Evolutionary conservation across 2,797 vertebrate genomes (phyloP).

Genomic region (Sebastes matsubarae): DNA sequence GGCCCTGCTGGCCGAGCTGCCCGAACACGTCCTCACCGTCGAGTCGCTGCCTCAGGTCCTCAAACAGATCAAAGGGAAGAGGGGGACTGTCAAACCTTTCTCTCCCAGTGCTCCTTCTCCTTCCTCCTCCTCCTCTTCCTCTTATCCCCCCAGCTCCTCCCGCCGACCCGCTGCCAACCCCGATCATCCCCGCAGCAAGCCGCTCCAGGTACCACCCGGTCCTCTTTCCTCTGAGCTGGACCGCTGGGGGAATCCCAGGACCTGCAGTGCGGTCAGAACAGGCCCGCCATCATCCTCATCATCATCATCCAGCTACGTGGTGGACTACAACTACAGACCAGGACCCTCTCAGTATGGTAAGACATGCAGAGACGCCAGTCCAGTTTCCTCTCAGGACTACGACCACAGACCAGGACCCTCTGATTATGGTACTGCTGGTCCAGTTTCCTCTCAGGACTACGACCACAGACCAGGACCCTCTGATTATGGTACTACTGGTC

Average conservation of each 20-base stretch:
- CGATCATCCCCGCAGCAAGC: slow-evolving; percentile 13
- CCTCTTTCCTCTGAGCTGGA: slow-evolving; percentile 45
- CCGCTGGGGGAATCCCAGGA: slow-evolving; percentile 46
- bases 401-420: not conserved
- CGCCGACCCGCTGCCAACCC: not conserved
- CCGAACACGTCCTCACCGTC: slow-evolving; percentile 76
- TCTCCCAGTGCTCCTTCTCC: not conserved
- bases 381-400: not conserved
- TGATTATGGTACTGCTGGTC: not conserved
- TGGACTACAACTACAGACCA: slow-evolving; percentile 55
- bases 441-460: not conserved
- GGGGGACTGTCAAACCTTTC: not conserved
- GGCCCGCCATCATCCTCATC: not conserved
- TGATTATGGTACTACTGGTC: not conserved
- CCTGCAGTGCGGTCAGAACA: not conserved
- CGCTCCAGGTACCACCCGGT: not conserved
- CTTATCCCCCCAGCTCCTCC: slow-evolving; percentile 19
- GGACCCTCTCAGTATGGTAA: slow-evolving; percentile 4
- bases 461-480: not conserved
- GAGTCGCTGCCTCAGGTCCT: slow-evolving; percentile 79
- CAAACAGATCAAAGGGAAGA: slow-evolving; percentile 73
- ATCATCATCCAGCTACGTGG: slow-evolving; percentile 13
- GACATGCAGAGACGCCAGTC: not conserved
- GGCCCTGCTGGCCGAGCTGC: slow-evolving; percentile 76
- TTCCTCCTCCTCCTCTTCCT: slow-evolving; percentile 35